These are phyloP conservation scores for Pipa parva DNA, from an alignment of 2,113 vertebrate species.

Conservation along the genomic window DNA sequence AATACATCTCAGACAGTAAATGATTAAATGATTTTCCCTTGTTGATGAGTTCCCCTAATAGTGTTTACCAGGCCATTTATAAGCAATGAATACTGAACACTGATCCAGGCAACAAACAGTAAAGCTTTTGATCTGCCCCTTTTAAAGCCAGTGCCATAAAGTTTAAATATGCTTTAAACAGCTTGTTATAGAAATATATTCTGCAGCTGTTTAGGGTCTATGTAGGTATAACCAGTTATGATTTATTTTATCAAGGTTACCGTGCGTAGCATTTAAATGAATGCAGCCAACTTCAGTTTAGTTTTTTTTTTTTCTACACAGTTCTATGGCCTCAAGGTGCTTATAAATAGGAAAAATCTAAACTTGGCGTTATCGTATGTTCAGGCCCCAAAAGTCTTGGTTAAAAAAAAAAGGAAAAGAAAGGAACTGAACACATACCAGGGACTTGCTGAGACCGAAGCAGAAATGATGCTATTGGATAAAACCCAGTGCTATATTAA, in stretches of 20 bases:
- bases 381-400: background rate
- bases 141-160: too few species aligned
- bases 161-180: too few species aligned
- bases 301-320: background rate
- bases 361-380: background rate
- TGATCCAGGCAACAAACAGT: too few species aligned
- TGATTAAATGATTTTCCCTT: too few species aligned
- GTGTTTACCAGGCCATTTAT: too few species aligned
- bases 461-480: slow-evolving; percentile 1
- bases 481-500: slow-evolving; percentile 26
- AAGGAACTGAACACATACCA: background rate
- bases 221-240: background rate
- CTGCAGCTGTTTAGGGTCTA: background rate
- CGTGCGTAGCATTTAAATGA: background rate
- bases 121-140: too few species aligned
- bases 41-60: too few species aligned
- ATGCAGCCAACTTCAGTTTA: background rate
- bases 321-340: slow-evolving; percentile 21
- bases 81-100: too few species aligned
- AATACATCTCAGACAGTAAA: too few species aligned
- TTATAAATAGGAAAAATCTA: slow-evolving; percentile 26
- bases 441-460: slow-evolving; percentile 2
- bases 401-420: slow-evolving; percentile 19
- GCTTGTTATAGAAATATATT: too few species aligned
- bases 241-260: slow-evolving; percentile 8